phyloP scores from a whole-genome alignment of 2,888 invertebrate species.

The Baronia brevicornis region DNA sequence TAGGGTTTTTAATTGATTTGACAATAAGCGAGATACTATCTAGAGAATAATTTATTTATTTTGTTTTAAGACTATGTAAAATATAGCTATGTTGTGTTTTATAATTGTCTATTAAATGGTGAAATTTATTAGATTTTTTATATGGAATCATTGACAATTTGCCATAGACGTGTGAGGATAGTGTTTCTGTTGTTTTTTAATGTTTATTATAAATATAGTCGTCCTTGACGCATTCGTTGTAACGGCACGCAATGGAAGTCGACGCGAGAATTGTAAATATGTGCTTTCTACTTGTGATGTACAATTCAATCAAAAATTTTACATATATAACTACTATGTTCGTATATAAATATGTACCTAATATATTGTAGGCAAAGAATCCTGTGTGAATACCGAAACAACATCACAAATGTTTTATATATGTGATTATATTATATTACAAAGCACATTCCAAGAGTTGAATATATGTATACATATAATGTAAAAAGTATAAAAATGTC shows the following conservation, averaged over 20 bases:
- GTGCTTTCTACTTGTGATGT: conserved; percentile 44
- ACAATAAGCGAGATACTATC: conserved; percentile 67
- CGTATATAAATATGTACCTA: conserved; percentile 26
- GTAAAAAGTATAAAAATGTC: conserved; percentile 61
- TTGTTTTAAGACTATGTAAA: conserved; percentile 71
- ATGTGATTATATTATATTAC: conserved; percentile 28
- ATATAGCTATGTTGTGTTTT: conserved; percentile 70
- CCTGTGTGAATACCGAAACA: conserved; percentile 25
- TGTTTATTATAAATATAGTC: conserved; percentile 40
- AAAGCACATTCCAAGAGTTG: conserved; percentile 29
- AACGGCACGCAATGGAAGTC: conserved; percentile 33
- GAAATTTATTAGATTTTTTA: conserved; percentile 44
- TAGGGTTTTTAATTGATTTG: conserved; percentile 59
- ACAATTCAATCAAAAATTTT: conserved; percentile 32
- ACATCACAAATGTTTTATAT: conserved; percentile 40
- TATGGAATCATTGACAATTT: conserved; percentile 58
- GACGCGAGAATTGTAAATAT: conserved; percentile 63
- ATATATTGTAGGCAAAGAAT: conserved; percentile 21
- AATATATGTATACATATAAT: conserved; percentile 33
- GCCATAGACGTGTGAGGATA: conserved; percentile 71
- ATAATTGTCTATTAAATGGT: conserved; percentile 62
- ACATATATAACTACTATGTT: conserved; percentile 20
- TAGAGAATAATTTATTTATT: conserved; percentile 71
- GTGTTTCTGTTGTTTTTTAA: conserved; percentile 61
- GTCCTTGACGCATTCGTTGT: conserved; percentile 34